phyloP scores from a whole-genome alignment of 2,797 vertebrate species.

The Betta splendens region DNA sequence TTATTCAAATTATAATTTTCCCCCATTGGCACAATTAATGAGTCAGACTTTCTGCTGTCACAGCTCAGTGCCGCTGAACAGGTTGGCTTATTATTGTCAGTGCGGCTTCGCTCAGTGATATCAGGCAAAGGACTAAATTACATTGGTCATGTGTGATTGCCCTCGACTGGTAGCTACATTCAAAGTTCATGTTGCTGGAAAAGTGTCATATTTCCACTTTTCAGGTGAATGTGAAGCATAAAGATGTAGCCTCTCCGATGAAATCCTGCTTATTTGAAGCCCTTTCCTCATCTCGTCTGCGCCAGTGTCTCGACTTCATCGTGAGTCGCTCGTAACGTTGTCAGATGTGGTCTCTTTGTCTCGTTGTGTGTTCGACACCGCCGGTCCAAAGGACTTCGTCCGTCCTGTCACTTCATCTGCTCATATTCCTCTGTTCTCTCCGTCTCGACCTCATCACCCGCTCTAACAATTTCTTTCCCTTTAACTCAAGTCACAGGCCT shows the following conservation, averaged over 20 bases:
- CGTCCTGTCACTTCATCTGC: slow-evolving; percentile 15
- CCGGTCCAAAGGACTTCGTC: neutral
- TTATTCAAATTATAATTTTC: slow-evolving; percentile 63
- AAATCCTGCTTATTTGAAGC: slow-evolving; percentile 13
- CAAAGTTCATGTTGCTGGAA: slow-evolving; percentile 36
- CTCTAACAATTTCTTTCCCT: slow-evolving; percentile 29
- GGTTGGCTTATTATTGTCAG: slow-evolving; percentile 75
- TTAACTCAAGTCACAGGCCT: slow-evolving; percentile 35
- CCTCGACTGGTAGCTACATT: slow-evolving; percentile 59
- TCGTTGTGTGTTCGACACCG: slow-evolving; percentile 17
- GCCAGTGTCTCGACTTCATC: slow-evolving; percentile 18
- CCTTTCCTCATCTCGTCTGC: neutral
- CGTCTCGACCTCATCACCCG: slow-evolving; percentile 36
- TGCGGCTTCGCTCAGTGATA: slow-evolving; percentile 57
- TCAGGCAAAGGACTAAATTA: slow-evolving; percentile 63
- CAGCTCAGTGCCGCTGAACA: slow-evolving; percentile 67
- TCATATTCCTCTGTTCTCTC: slow-evolving; percentile 29
- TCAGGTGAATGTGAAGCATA: slow-evolving; percentile 19
- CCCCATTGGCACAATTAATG: slow-evolving; percentile 70
- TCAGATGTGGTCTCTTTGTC: slow-evolving; percentile 10
- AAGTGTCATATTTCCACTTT: slow-evolving; percentile 18
- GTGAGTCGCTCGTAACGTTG: slow-evolving; percentile 35
- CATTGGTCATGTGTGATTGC: slow-evolving; percentile 67
- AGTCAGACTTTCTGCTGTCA: slow-evolving; percentile 69
- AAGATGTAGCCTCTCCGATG: slow-evolving; percentile 13